Evolutionary conservation across 1,140 invertebrate genomes (phyloP), one percentile per base, ranked within the genome.

Genomic region (Aculops lycopersici): DNA sequence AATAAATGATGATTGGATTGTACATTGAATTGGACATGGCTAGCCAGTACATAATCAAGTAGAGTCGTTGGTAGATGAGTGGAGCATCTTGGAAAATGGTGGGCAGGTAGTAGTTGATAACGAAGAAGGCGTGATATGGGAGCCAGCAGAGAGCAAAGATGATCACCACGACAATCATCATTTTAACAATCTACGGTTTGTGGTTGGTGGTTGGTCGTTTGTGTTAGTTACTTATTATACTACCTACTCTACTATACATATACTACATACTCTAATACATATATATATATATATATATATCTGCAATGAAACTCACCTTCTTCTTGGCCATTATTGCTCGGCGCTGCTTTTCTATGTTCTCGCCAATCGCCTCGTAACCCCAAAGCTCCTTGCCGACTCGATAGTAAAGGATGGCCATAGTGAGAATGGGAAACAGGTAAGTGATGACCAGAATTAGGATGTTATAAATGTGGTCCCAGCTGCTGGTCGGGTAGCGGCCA

Each of bases 1-100:
- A 81, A 56, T 73, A 81, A 57, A 83, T 83, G 48, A 84, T 80
- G 47, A 83, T 78, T 2, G 79, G 78, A 59, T 84, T 84, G 57
- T 81, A 80, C 73, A 81, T 79, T 46, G 76, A 78, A 56, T 81
- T 84, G 55, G 74, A 79, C 79, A 86, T 86, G 2, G 80, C 79
- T 17, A 86, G 62, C 73, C 77, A 84, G 53, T 84, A 86, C 48
- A 83, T 79, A 39, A 65, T 70, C 44, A 86, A 59, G 54, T 76
- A 86, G n/a, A 81, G 63, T 55, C 86, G 78, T 56, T 86, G 80
- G n/a, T 31, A 8, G 8, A 31, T n/a, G 45, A 81, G 75, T 52
- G 74, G 74, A 1, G 64, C n/a, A n/a, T n/a, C n/a, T n/a, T 50
- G 74, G 74, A 69, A 56, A n/a, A 77, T 62, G 8, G 66, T 62